Percentiles rank a stretch among this genome's conserved stretches.
phyloP scores from a whole-genome alignment of 1,140 invertebrate species.

The Drosophila willistoni region DNA sequence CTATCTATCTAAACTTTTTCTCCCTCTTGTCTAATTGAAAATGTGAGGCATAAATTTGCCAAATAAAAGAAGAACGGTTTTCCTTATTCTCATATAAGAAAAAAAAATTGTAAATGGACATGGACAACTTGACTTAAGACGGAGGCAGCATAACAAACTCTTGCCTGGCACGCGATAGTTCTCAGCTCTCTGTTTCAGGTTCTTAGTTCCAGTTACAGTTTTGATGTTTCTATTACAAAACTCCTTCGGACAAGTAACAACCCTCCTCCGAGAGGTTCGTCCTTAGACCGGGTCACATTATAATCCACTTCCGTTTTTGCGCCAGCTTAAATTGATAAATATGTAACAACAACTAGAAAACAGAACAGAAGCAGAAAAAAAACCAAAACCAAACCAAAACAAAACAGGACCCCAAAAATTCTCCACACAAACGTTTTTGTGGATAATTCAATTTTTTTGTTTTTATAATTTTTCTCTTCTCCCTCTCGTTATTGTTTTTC shows the following conservation, averaged over 20 bases:
- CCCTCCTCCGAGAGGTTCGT: not conserved
- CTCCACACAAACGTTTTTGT: slow-evolving; percentile 57
- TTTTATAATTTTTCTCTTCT: slow-evolving; percentile 60
- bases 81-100: not conserved
- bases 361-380: slow-evolving; percentile 23
- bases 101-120: slow-evolving; percentile 60
- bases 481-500: slow-evolving; percentile 29
- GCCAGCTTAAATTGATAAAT: slow-evolving; percentile 77
- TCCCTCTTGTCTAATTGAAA: slow-evolving; percentile 52
- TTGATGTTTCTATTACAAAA: slow-evolving; percentile 73
- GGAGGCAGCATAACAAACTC: slow-evolving; percentile 75
- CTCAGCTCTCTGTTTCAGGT: not conserved
- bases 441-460: slow-evolving; percentile 78
- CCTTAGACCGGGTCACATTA: slow-evolving; percentile 54
- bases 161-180: slow-evolving; percentile 67
- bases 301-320: slow-evolving; percentile 72
- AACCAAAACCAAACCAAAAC: slow-evolving; percentile 25
- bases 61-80: slow-evolving; percentile 24
- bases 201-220: slow-evolving; percentile 36
- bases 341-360: slow-evolving; percentile 43
- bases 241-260: slow-evolving; percentile 26
- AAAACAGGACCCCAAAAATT: slow-evolving; percentile 35
- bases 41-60: slow-evolving; percentile 55
- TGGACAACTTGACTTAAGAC: slow-evolving; percentile 53
- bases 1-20: not conserved